Conservation (phyloP, 2,113 vertebrate species). For the Paradoxurus hermaphroditus region DNA sequence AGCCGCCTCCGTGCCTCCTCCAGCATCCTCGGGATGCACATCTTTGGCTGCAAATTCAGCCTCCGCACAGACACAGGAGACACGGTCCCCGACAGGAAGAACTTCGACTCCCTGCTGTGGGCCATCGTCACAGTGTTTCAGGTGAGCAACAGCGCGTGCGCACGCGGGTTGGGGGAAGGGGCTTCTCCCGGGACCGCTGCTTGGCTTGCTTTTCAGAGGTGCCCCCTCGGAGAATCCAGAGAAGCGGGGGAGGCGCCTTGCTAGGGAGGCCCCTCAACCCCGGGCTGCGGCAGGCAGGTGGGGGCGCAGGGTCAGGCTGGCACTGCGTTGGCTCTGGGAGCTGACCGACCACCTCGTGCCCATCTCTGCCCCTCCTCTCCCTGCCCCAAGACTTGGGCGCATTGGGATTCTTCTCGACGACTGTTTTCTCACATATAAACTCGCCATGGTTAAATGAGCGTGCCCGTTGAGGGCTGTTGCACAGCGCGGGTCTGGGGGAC, state of each 20-base stretch:
- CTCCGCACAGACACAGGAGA: slow-evolving; percentile 94
- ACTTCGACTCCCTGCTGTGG: slow-evolving; percentile 98
- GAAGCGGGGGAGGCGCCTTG: background rate
- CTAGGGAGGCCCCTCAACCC: background rate
- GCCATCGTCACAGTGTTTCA: slow-evolving; percentile 98
- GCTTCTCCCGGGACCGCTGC: background rate
- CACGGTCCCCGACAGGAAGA: slow-evolving; percentile 96
- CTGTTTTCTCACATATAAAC: too few relatives aligned
- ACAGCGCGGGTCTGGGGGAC: fast-evolving
- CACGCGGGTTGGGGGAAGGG: fast-evolving
- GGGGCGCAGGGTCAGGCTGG: background rate
- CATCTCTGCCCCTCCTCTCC: fast-evolving
- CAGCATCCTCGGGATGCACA: slow-evolving; percentile 99
- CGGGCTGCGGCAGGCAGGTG: background rate
- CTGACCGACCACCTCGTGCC: fast-evolving
- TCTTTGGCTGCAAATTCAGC: slow-evolving; percentile 99
- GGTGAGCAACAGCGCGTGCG: slow-evolving; percentile 79
- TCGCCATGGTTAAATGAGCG: background rate
- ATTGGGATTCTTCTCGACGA: background rate
- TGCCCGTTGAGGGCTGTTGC: too few relatives aligned
- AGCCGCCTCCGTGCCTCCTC: background rate
- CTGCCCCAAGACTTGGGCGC: background rate
- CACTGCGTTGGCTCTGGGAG: background rate
- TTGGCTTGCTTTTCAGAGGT: background rate
- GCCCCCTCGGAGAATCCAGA: background rate